These are phyloP conservation scores for Calyptommatus sinebrachiatus DNA, from an alignment of 2,113 vertebrate genomes.

Conservation along the genomic window DNA sequence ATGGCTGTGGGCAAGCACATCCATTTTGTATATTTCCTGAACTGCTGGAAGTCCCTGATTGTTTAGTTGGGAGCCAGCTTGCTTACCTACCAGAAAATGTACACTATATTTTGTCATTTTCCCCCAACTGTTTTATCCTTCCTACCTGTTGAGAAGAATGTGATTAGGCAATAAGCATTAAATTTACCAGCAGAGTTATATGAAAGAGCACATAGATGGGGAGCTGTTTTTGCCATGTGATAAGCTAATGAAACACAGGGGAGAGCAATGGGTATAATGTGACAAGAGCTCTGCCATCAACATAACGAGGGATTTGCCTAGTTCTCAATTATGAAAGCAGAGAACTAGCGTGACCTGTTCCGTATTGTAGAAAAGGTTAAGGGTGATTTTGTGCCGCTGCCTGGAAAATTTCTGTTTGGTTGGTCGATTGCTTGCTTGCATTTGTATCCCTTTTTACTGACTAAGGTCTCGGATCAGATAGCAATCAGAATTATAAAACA, in stretches of 20 bases:
- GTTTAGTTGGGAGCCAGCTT: slow-evolving; percentile 27
- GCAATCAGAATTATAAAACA: too few species aligned
- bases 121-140: slow-evolving; percentile 64
- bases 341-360: background rate
- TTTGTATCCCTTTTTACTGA: too few species aligned
- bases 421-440: too few species aligned
- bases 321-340: background rate
- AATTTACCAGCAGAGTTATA: slow-evolving; percentile 61
- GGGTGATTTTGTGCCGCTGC: background rate
- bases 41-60: slow-evolving; percentile 38
- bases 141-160: slow-evolving; percentile 70
- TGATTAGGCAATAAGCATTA: slow-evolving; percentile 71
- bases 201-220: slow-evolving; percentile 52
- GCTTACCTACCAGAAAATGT: slow-evolving; percentile 55
- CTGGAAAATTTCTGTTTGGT: background rate
- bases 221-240: slow-evolving; percentile 52
- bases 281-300: slow-evolving; percentile 22
- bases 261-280: slow-evolving; percentile 7
- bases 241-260: slow-evolving; percentile 63
- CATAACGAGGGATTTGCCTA: background rate
- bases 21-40: slow-evolving; percentile 12
- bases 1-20: background rate
- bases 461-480: too few species aligned
- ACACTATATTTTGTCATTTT: slow-evolving; percentile 59
- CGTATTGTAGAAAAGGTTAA: background rate